Evolutionary conservation across 2,888 invertebrate genomes (phyloP), one percentile per base, ranked within the genome.

Genomic region (Gibbula magus): DNA sequence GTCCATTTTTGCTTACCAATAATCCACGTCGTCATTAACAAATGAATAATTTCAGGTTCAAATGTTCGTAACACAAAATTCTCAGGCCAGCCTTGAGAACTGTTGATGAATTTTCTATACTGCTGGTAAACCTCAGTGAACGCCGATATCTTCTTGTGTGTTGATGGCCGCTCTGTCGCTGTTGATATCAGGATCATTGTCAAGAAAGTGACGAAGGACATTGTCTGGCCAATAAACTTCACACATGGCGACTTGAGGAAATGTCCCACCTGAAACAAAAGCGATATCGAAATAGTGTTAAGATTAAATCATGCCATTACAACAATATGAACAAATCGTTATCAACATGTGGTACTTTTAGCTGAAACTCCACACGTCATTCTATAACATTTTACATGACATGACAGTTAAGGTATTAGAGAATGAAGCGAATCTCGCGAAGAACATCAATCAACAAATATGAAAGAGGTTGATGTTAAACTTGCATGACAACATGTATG

Each of bases 161-260:
- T 78, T 3, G 81, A 81, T 0, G 86, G 85, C 18, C 84, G 79
- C 75, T 87, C 89, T 78, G 85, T 87, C 77, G 86, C 82, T 13
- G 86, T 88, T 39, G 88, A 90, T 32, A 88, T 85, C 51, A 89
- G 84, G 45, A 89, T 88, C 86, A 91, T 87, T 5, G 86, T 82
- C 22, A 91, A 86, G 80, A 91, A 91, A 25, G 86, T 84, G 7
- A 90, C 82, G 81, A 89, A 91, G 4, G 90, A 89, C 83, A 89
- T 87, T 13, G 91, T 90, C 80, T 91, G 90, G 7, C 89, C 90
- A 45, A 91, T 87, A 79, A 91, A 91, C 84, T 91, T 91, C 18
- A 91, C 88, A 81, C 90, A 90, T 1, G 91, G 91, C 45, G 88
- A 89, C 25, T 87, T 82, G 61, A 91, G 85, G 77, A 91, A 87